These are phyloP conservation scores for Melinopterus prodromus DNA, from an alignment of 2,888 invertebrate genomes.

Conservation along the genomic window DNA sequence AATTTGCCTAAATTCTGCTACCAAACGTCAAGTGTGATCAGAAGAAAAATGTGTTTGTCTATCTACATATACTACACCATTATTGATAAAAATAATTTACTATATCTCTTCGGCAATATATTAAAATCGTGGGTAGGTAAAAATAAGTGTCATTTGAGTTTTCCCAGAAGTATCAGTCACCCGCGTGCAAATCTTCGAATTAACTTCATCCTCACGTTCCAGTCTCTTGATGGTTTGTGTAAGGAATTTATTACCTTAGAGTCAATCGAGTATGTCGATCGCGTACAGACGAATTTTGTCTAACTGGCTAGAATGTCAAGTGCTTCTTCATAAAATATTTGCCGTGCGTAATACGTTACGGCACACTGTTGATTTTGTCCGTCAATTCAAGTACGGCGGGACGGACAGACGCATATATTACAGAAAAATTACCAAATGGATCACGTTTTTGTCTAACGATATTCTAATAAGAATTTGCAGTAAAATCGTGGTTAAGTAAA, in stretches of 20 bases:
- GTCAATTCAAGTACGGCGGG: not conserved
- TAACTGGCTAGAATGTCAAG: not conserved
- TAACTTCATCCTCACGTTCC: conserved; percentile 33
- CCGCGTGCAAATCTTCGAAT: conserved; percentile 30
- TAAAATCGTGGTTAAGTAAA: too few species aligned
- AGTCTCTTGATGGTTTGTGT: conserved; percentile 34
- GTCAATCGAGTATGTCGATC: conserved; percentile 31
- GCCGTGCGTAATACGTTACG: not conserved
- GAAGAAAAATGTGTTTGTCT: too few species aligned
- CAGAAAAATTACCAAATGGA: not conserved
- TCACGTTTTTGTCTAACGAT: not conserved
- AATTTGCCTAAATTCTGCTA: too few species aligned
- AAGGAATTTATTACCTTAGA: conserved; percentile 33
- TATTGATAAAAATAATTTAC: too few species aligned
- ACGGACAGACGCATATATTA: not conserved
- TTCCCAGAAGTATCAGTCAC: not conserved
- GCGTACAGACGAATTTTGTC: conserved; percentile 32
- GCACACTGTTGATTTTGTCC: not conserved
- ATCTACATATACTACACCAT: too few species aligned
- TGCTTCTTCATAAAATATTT: not conserved
- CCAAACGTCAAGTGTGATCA: too few species aligned
- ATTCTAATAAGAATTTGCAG: too few species aligned
- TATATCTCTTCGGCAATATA: too few species aligned
- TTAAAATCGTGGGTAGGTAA: too few species aligned
- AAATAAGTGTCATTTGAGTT: too few species aligned